Evolutionary conservation across 2,797 vertebrate genomes (phyloP).

Genomic region (Argya squamiceps): DNA sequence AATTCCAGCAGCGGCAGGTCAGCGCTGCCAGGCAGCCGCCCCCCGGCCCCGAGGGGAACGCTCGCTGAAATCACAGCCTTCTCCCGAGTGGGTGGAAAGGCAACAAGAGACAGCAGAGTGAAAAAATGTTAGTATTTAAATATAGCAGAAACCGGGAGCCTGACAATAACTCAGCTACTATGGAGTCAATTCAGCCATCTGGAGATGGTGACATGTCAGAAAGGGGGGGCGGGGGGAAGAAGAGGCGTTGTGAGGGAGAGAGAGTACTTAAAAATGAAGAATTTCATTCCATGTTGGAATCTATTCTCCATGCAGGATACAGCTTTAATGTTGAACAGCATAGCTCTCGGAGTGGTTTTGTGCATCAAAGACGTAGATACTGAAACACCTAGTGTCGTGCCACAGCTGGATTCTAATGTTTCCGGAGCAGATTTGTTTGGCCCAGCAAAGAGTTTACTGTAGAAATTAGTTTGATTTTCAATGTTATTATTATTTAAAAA

Average conservation of each 20-base stretch:
- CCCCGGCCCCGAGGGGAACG: background rate
- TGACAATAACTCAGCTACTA: conserved; percentile 41
- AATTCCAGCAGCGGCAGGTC: background rate
- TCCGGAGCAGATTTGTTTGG: background rate
- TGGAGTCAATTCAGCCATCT: conserved; percentile 35
- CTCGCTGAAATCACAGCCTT: background rate
- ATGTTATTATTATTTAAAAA: background rate
- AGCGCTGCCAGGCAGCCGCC: background rate
- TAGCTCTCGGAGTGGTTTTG: background rate
- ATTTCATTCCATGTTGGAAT: conserved; percentile 23
- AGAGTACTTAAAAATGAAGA: conserved; percentile 18
- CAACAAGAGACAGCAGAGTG: background rate
- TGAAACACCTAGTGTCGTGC: background rate
- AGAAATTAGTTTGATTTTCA: background rate
- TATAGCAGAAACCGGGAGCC: background rate
- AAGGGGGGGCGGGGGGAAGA: background rate
- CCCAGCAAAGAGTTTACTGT: background rate
- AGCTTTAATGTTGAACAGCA: background rate
- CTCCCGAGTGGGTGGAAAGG: background rate
- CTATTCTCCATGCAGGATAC: background rate
- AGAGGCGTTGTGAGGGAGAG: background rate
- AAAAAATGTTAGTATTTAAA: conserved; percentile 29
- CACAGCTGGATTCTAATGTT: background rate
- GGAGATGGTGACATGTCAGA: conserved; percentile 28
- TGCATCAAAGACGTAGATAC: background rate